Conservation (phyloP, 1,140 invertebrate genomes). For the fruit fly (Drosophila melanogaster) region Release_6_plus_ISO1_MT NT_033779.5:1965001-1965500, state of each 20-base stretch:
- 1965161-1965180: constrained; percentile 14
- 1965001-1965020: constrained; percentile 44
- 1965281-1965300: too few species aligned
- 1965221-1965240: constrained; percentile 26
- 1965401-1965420: not conserved
- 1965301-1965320: too few species aligned
- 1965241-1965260: constrained; percentile 9
- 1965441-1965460: constrained; percentile 88
- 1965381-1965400: not conserved
- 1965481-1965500: constrained; percentile 88
- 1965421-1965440: constrained; percentile 85
- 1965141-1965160: constrained; percentile 3
- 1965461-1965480: constrained; percentile 88
- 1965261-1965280: constrained; percentile 48
- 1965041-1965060: not conserved
- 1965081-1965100: constrained; percentile 47
- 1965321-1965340: constrained; percentile 4
- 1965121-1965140: constrained; percentile 21
- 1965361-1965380: constrained; percentile 4
- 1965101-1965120: constrained; percentile 51
- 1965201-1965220: constrained; percentile 49
- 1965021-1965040: constrained; percentile 70
- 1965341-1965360: constrained; percentile 5
- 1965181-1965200: not conserved
- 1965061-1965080: constrained; percentile 5